Conservation (phyloP, 2,797 vertebrate species). For the Sphenopsis melanotis region DNA sequence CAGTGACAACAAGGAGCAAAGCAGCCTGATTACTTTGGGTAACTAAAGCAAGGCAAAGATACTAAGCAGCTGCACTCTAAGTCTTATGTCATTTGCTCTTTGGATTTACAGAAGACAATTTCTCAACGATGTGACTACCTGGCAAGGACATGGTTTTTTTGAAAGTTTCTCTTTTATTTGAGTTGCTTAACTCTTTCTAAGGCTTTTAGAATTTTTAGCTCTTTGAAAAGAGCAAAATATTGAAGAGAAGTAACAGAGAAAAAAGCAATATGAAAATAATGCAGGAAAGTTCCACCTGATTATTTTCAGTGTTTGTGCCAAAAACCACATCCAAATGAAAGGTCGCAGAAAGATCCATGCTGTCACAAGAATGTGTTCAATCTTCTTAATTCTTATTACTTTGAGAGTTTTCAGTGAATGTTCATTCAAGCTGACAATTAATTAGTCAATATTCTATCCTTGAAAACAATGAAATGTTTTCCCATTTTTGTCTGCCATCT, state of each 20-base stretch:
- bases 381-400: background rate
- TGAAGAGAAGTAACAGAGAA: background rate
- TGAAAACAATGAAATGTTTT: conserved; percentile 11
- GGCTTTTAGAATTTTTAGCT: background rate
- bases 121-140: background rate
- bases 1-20: background rate
- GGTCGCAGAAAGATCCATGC: background rate
- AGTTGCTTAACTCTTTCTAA: background rate
- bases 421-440: background rate
- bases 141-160: background rate
- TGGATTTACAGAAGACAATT: background rate
- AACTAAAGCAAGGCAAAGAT: background rate
- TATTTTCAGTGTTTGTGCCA: background rate
- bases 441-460: background rate
- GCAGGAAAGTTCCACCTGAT: background rate
- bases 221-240: background rate
- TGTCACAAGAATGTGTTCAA: background rate
- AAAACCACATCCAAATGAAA: background rate
- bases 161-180: background rate
- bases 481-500: conserved; percentile 67
- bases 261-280: background rate
- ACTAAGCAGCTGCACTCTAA: background rate
- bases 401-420: background rate
- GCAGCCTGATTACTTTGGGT: background rate
- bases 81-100: background rate